phyloP scores from a whole-genome alignment of 2,797 vertebrate species.

The Gallinago solitaria region DNA sequence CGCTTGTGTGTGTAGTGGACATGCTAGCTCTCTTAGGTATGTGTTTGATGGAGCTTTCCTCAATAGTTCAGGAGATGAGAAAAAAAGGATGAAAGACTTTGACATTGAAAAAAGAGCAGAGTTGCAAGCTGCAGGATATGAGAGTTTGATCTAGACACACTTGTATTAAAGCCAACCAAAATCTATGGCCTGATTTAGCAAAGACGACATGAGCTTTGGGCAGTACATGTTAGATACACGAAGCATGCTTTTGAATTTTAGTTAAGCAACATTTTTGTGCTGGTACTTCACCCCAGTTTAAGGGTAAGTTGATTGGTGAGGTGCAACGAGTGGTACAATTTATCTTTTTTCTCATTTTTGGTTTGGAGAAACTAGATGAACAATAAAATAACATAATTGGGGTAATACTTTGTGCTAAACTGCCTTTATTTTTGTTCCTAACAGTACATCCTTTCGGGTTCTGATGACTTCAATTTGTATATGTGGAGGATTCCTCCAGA shows the following conservation, averaged over 20 bases:
- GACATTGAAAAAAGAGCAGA: neutral
- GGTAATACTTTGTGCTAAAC: neutral
- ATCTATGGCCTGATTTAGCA: neutral
- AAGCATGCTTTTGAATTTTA: neutral
- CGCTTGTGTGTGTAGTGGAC: neutral
- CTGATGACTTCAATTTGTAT: conserved; percentile 99
- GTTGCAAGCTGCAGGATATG: neutral
- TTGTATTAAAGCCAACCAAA: neutral
- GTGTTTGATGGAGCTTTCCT: neutral
- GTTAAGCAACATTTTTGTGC: neutral
- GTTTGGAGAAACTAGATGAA: neutral
- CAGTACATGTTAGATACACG: neutral
- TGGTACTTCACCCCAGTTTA: neutral
- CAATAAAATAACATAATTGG: neutral
- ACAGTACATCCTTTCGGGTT: conserved; percentile 98
- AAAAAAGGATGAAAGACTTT: neutral
- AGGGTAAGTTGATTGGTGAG: neutral
- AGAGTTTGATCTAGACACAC: neutral
- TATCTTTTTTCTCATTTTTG: neutral
- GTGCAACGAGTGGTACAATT: neutral
- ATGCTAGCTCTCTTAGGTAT: neutral
- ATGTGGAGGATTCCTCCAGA: conserved; percentile 99
- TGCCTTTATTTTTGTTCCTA: conserved; percentile 59
- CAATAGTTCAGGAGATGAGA: neutral
- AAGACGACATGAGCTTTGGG: neutral